Conservation (phyloP, 2,888 invertebrate genomes). For the Diadromus collaris region DNA sequence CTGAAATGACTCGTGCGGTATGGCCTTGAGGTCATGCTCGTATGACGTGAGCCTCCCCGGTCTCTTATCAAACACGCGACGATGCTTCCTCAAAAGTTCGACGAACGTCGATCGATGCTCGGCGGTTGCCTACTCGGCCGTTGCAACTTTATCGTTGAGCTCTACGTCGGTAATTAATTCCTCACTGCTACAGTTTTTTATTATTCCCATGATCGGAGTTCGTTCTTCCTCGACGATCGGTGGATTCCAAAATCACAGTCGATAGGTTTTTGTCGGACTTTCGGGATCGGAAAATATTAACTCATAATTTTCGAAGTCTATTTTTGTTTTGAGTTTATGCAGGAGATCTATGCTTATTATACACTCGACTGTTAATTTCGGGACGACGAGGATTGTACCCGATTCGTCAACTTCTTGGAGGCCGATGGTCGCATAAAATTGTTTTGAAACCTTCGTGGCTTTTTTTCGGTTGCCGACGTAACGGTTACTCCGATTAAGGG, state of each 20-base stretch:
- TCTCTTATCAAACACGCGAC: not conserved
- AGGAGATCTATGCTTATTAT: not conserved
- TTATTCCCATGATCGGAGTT: too few species aligned
- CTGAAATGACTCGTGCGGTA: slow-evolving; percentile 5
- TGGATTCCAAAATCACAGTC: too few species aligned
- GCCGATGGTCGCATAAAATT: not conserved
- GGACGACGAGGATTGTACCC: not conserved
- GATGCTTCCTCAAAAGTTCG: not conserved
- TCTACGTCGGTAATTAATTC: too few species aligned
- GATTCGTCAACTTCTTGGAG: not conserved
- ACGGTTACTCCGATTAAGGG: slow-evolving; percentile 23
- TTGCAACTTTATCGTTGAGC: too few species aligned
- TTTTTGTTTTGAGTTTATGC: not conserved
- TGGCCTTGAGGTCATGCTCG: slow-evolving; percentile 1
- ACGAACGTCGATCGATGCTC: not conserved
- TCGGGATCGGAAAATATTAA: not conserved
- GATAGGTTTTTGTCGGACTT: not conserved
- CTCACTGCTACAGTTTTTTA: too few species aligned
- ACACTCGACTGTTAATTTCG: not conserved
- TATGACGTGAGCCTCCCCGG: not conserved
- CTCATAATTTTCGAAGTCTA: slow-evolving; percentile 5
- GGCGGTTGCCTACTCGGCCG: too few species aligned
- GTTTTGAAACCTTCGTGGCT: not conserved
- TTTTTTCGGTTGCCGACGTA: slow-evolving; percentile 10
- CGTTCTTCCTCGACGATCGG: not conserved